These are phyloP conservation scores for Panzeria rudis DNA, from an alignment of 2,888 invertebrate genomes.

Conservation along the genomic window DNA sequence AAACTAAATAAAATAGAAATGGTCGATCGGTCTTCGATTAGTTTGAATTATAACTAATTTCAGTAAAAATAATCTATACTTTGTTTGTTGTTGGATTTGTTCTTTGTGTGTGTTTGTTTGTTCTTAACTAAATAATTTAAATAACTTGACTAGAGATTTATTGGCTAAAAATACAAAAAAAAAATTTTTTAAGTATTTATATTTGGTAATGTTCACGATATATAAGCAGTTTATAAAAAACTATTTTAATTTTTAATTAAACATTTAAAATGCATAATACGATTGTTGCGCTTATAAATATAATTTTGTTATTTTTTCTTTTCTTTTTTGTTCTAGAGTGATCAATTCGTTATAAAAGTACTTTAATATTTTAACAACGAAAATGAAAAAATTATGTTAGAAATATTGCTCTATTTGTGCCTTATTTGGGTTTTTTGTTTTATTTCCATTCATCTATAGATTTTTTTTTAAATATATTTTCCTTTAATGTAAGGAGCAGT, in stretches of 20 bases:
- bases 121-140: constrained; percentile 38
- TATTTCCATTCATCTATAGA: constrained; percentile 15
- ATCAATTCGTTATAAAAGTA: constrained; percentile 49
- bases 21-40: constrained; percentile 49
- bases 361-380: constrained; percentile 39
- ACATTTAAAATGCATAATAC: constrained; percentile 72
- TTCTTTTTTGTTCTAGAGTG: constrained; percentile 38
- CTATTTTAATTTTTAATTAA: constrained; percentile 51
- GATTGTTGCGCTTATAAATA: constrained; percentile 69
- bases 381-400: constrained; percentile 28
- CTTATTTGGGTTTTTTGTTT: constrained; percentile 22
- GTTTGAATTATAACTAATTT: constrained; percentile 34
- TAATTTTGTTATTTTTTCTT: constrained; percentile 30
- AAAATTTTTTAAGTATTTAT: constrained; percentile 5
- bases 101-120: background rate
- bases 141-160: constrained; percentile 68
- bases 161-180: constrained; percentile 48
- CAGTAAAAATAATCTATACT: constrained; percentile 10
- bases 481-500: background rate
- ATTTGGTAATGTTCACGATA: constrained; percentile 66
- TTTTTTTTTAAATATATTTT: background rate
- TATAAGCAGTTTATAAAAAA: constrained; percentile 68
- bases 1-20: constrained; percentile 7
- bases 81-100: constrained; percentile 15
- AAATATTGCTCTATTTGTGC: constrained; percentile 69